phyloP scores from a whole-genome alignment of 2,113 vertebrate species.

The Gambusia affinis region DNA sequence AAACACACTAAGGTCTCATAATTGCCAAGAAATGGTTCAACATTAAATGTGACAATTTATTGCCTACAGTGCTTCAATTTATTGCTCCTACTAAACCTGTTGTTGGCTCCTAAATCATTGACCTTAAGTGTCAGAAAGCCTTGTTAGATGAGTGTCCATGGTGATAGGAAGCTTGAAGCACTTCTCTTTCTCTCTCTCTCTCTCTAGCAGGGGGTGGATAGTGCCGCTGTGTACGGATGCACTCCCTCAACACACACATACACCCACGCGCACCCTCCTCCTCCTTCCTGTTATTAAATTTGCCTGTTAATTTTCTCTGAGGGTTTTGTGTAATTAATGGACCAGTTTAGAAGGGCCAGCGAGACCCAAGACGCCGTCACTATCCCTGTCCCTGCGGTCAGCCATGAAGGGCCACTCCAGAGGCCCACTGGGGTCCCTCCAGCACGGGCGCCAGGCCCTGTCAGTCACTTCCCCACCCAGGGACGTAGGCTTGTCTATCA shows the following conservation, averaged over 20 bases:
- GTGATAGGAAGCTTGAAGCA: constrained; percentile 59
- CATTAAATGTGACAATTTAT: constrained; percentile 49
- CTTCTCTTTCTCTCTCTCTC: constrained; percentile 24
- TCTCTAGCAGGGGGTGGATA: constrained; percentile 44
- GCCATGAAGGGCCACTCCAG: constrained; percentile 36
- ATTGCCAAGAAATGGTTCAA: constrained; percentile 34
- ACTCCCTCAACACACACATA: constrained; percentile 30
- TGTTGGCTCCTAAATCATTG: constrained; percentile 57
- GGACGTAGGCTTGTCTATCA: constrained; percentile 79
- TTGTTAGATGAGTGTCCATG: constrained; percentile 53
- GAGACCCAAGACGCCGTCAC: constrained; percentile 51
- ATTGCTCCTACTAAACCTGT: constrained; percentile 47
- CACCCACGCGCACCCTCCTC: constrained; percentile 27
- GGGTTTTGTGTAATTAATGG: constrained; percentile 77
- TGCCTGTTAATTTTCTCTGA: constrained; percentile 72
- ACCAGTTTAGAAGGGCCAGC: constrained; percentile 63
- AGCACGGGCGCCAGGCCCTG: constrained; percentile 63
- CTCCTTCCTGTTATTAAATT: constrained; percentile 73
- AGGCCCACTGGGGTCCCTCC: constrained; percentile 54
- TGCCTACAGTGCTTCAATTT: constrained; percentile 37
- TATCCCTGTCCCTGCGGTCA: constrained; percentile 52
- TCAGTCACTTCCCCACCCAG: constrained; percentile 64
- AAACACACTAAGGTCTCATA: constrained; percentile 26
- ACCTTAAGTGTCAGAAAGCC: constrained; percentile 64
- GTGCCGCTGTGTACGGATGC: constrained; percentile 35